A percentile compares a stretch with the other conserved stretches of the same genome.
Evolutionary conservation across 2,113 vertebrate genomes (phyloP).

Genomic region (Marcusenius ussheri): DNA sequence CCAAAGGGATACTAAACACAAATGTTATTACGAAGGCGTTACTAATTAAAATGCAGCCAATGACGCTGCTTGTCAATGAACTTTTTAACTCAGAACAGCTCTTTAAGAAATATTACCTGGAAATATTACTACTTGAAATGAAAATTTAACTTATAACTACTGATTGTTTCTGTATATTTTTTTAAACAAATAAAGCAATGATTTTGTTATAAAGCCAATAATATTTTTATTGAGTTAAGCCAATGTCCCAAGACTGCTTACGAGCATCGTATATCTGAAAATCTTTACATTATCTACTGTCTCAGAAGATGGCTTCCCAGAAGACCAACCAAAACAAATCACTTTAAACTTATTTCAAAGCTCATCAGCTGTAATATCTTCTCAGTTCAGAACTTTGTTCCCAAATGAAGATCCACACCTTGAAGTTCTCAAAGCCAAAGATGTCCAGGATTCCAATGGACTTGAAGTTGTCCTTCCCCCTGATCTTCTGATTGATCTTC

Average conservation of each 20-base stretch:
- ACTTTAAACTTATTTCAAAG: background rate
- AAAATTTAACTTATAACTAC: background rate
- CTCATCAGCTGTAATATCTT: background rate
- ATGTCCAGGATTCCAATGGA: constrained; percentile 92
- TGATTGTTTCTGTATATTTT: no score
- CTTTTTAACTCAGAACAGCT: background rate
- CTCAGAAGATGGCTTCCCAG: background rate
- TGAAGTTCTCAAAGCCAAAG: constrained; percentile 89
- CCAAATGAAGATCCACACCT: constrained; percentile 52
- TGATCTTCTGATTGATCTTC: constrained; percentile 81
- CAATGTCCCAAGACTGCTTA: background rate
- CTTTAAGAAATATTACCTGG: background rate
- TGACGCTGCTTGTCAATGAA: background rate
- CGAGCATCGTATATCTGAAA: background rate
- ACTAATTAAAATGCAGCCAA: background rate
- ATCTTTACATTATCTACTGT: background rate
- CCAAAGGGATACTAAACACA: background rate
- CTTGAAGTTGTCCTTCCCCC: constrained; percentile 86
- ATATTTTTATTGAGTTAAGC: background rate
- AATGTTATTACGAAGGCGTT: background rate
- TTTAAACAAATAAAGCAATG: background rate
- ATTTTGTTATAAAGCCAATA: background rate
- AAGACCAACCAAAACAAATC: background rate
- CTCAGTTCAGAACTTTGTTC: background rate
- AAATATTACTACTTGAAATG: background rate